These are phyloP conservation scores for Amblyraja radiata DNA, from an alignment of 2,797 vertebrate species.

Conservation along the genomic window DNA sequence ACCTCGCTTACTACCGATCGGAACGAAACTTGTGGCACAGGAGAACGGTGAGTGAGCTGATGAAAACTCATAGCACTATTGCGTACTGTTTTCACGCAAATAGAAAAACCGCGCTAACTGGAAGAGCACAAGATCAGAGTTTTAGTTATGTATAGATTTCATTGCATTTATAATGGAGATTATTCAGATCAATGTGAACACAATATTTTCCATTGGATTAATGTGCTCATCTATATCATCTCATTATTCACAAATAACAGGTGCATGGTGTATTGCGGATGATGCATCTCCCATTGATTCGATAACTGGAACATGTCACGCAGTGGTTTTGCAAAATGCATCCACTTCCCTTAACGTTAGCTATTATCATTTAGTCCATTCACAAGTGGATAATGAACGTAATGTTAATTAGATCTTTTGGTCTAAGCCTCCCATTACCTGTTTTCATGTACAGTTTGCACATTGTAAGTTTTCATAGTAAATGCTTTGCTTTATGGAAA, in stretches of 20 bases:
- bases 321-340: not conserved
- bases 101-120: too few species aligned
- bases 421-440: not conserved
- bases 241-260: not conserved
- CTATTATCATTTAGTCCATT: not conserved
- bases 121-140: too few species aligned
- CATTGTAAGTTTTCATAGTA: not conserved
- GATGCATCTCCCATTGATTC: not conserved
- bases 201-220: not conserved
- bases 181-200: not conserved
- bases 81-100: too few species aligned
- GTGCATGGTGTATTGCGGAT: not conserved
- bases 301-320: not conserved
- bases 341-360: not conserved
- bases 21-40: too few species aligned
- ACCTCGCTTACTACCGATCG: too few species aligned
- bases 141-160: not conserved
- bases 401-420: not conserved
- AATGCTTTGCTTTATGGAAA: not conserved
- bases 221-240: not conserved
- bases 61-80: too few species aligned
- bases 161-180: not conserved
- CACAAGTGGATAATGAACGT: not conserved
- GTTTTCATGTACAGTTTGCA: not conserved
- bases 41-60: too few species aligned